A percentile compares a stretch with the other conserved stretches of the same genome.
Evolutionary conservation across 2,797 vertebrate genomes (phyloP).

Genomic region (Sarcophilus harrisii): DNA sequence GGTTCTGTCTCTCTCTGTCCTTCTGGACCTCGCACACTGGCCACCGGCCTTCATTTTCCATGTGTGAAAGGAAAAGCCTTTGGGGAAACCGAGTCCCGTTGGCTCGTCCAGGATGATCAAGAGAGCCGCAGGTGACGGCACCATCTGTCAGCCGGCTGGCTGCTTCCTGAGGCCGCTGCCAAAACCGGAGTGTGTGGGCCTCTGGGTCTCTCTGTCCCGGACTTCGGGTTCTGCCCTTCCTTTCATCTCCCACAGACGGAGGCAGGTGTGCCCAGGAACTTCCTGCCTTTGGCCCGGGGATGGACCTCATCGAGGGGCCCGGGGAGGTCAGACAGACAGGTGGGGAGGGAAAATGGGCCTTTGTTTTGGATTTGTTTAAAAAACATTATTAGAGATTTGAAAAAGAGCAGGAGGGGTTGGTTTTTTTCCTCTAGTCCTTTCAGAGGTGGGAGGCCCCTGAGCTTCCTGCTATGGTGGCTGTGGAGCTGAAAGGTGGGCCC

Average conservation of each 20-base stretch:
- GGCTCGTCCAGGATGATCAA: background rate
- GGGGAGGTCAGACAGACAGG: slow-evolving; percentile 47
- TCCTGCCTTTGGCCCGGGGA: slow-evolving; percentile 71
- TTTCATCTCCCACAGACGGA: slow-evolving; percentile 64
- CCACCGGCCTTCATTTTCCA: no score
- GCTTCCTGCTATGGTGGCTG: slow-evolving; percentile 48
- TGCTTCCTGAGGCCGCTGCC: slow-evolving; percentile 14
- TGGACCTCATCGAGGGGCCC: slow-evolving; percentile 13
- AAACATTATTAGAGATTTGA: slow-evolving; percentile 61
- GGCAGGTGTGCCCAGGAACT: slow-evolving; percentile 76
- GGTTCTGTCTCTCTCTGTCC: background rate
- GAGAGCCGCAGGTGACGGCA: background rate
- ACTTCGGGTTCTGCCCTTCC: slow-evolving; percentile 77
- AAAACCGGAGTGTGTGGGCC: background rate
- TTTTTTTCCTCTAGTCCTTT: slow-evolving; percentile 22
- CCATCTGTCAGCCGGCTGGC: background rate
- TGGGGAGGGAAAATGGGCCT: slow-evolving; percentile 55
- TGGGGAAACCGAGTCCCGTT: background rate
- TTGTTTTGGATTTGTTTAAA: slow-evolving; percentile 55
- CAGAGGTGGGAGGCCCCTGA: slow-evolving; percentile 45
- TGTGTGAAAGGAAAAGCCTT: background rate
- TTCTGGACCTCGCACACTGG: no score
- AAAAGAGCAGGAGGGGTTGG: slow-evolving; percentile 41
- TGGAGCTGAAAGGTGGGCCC: slow-evolving; percentile 34
- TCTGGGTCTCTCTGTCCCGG: slow-evolving; percentile 80